Evolutionary conservation across 2,888 invertebrate species (phyloP), one percentile per base, ranked within the genome.

Genomic region (Eilema sororculum): DNA sequence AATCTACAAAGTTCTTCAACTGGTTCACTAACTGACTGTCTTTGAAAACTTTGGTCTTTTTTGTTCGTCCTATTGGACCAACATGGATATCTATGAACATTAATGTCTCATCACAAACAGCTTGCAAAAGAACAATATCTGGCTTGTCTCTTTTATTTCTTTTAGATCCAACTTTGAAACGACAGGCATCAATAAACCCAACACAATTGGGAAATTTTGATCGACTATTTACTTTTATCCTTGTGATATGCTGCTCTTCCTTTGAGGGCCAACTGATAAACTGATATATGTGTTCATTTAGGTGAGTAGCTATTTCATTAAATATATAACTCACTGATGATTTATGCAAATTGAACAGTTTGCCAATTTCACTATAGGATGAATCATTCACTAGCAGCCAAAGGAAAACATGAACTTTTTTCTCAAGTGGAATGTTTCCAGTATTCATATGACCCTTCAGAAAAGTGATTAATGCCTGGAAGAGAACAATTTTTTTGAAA

Each of bases 171-270:
- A 94, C 84, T 87, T 89, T 92, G 8, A 95, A 86, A n/a, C 89
- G 80, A 75, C 92, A 94, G 13, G 90, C 85, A 84, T 94, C 94
- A 76, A 95, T 90, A 67, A 95, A 94, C 9, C 95, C 95, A 33
- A 95, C 90, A 87, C 95, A 95, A 73, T 95, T 95, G 5, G 95
- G 95, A 76, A 94, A 92, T 76, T 91, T 91, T 75, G 89, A 91
- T 71, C 88, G 84, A 69, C 90, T 93, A 72, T 94, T 91, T 12
- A 95, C 92, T 81, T 93, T 94, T 58, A 93, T 85, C 78, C 93
- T 92, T 28, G 94, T 94, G 1, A 94, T 68, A 81, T 95, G 92
- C 74, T 95, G 95, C 71, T 94, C 92, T 72, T 94, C 94, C 22
- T 87, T 77, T 52, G 93, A 90, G 8, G 95, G 94, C 95, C 95